Evolutionary conservation across 2,797 vertebrate genomes (phyloP).

Genomic region (Peromyscus melanophrys): DNA sequence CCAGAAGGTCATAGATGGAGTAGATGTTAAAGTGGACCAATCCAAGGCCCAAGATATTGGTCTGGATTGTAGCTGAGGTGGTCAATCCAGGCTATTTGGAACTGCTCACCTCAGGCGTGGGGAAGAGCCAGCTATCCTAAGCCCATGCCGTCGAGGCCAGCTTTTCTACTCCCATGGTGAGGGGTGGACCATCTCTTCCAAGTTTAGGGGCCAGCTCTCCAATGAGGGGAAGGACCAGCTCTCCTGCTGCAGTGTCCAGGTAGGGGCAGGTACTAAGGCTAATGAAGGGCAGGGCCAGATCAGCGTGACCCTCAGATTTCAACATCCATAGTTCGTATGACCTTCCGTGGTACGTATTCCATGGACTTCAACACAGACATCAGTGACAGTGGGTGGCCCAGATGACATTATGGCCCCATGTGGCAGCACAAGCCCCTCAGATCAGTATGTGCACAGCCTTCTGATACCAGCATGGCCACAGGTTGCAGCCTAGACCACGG

Average conservation of each 20-base stretch:
- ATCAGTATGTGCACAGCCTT: background rate
- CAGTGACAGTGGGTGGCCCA: background rate
- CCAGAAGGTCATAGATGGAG: background rate
- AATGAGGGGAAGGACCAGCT: background rate
- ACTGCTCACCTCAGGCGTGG: background rate
- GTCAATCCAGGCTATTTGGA: background rate
- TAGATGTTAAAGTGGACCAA: background rate
- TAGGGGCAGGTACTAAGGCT: background rate
- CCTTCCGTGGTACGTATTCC: rapidly evolving
- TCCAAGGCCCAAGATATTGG: background rate
- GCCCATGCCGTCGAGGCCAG: background rate
- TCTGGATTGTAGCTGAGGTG: background rate
- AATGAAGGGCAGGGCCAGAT: background rate
- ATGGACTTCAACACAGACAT: background rate
- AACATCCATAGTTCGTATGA: background rate
- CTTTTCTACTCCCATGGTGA: background rate
- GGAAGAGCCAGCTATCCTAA: background rate
- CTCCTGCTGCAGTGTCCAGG: background rate
- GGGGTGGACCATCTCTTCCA: background rate
- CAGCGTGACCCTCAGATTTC: background rate
- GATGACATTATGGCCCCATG: background rate
- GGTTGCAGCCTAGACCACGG: background rate
- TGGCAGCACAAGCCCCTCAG: background rate
- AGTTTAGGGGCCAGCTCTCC: background rate
- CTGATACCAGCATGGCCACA: background rate